Evolutionary conservation across 92 coral and sea anemone genomes (phyloP), one percentile per base, ranked within the genome.

Genomic region (Muricea muricata): DNA sequence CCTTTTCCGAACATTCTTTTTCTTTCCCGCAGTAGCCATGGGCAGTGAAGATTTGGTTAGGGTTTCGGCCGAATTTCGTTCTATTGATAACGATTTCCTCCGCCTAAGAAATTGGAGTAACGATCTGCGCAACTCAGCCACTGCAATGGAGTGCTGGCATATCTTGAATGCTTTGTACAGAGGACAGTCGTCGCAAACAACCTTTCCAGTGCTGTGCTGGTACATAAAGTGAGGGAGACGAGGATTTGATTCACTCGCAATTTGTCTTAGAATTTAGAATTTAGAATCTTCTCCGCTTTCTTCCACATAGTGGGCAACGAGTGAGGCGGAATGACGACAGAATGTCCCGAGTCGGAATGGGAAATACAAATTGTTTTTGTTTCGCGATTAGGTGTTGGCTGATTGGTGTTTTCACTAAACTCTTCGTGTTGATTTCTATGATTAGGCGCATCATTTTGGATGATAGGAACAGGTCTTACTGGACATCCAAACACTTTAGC

Each of bases 121-220:
- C 23, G 77, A 70, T 39, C 77, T 48, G 35, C 46, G 48, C 23
- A 26, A 33, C 77, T 70, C 77, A 26, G 77, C 77, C 46, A 34
- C 77, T 26, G 77, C 77, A 30, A 70, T n/a, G 48, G 77, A 70
- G 77, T 70, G 77, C 52, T 70, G 48, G 77, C 77, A 70, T 9
- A 70, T 33, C 77, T 70, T 70, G 23, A 70, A 70, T 39, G 77
- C 77, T 45, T 70, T 70, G 77, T 70, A 70, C 46, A 70, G 77
- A 70, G 77, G 77, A 48, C 77, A 70, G 77, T 70, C 77, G 35
- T 70, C 77, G 28, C 48, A 70, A 70, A 70, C 77, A 70, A 70
- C 77, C 77, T 70, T 70, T 39, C 77, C 77, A 32, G 77, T 70
- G 48, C 35, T 70, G 77, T 70, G 77, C 46, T 32, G 77, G 77